Base-by-base conservation (phyloP, 2,888 invertebrate species). In the Drymonia ruficornis region DNA sequence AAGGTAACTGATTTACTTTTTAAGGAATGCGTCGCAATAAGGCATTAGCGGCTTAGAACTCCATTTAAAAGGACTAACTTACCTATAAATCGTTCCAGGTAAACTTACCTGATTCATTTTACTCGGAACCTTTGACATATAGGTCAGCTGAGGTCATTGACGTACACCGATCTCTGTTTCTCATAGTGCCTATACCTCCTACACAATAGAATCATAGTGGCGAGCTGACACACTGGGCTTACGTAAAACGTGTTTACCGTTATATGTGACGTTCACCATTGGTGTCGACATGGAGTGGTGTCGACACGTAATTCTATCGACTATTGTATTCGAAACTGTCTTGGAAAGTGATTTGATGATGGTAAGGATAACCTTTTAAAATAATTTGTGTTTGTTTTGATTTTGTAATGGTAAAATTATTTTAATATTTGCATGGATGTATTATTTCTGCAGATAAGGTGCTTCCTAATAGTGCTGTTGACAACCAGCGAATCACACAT, bases 181-280 rank as follows among this genome's bases (percentile, higher is more conserved):
- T 46, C 46, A 46, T 29, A 16, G 29, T 28, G 6, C 29, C 46
- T 29, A 28, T 15, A 19, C 19, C 43, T 12, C 11, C 6, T 3
- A 13, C 12, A 83, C 83, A 82, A 83, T 75, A 76, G 78, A 81
- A 83, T 83, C 70, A 78, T 61, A 72, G 77, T 58, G 60, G 46
- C 34, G 15, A 52, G 46, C 29, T 15, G 81, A 77, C 76, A 81
- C 72, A 74, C 63, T 72, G 65, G 55, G 67, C 68, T 75, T 75
- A 69, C 73, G 72, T 66, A 72, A 74, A 75, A 59, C 65, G 52
- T 53, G 63, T 67, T 72, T 74, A 68, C 73, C 64, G 70, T 65
- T 67, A 55, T 46, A 12, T 16, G 52, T 55, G 54, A 19, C 44
- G 56, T 53, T 72, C 49, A 59, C 72, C 76, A 74, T 58, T 72